phyloP scores from a whole-genome alignment of 2,888 invertebrate species.

The Brachyptera putata region DNA sequence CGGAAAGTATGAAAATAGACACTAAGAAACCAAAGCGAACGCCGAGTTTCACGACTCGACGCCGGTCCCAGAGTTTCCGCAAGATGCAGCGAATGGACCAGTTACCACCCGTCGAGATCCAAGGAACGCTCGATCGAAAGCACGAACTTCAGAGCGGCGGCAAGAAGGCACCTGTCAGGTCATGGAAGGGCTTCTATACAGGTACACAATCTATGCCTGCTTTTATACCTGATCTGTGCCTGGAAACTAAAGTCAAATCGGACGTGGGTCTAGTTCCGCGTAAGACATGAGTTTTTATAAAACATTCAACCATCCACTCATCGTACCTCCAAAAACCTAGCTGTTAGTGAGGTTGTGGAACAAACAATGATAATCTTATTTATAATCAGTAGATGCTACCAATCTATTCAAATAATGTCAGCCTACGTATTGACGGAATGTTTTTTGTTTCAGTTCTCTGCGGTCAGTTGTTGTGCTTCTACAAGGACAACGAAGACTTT shows the following conservation, averaged over 20 bases:
- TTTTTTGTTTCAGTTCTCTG: slow-evolving; percentile 90
- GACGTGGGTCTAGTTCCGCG: too few species aligned
- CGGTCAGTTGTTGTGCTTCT: slow-evolving; percentile 96
- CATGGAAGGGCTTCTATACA: slow-evolving; percentile 93
- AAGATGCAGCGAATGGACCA: slow-evolving; percentile 59
- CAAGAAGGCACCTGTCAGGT: slow-evolving; percentile 88
- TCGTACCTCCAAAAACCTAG: too few species aligned
- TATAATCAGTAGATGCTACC: too few species aligned
- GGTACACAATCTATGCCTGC: too few species aligned
- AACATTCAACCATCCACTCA: too few species aligned
- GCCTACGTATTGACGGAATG: too few species aligned
- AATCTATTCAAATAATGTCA: too few species aligned
- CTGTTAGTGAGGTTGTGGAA: too few species aligned
- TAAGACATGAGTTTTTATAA: too few species aligned
- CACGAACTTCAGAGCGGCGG: slow-evolving; percentile 91
- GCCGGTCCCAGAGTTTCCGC: slow-evolving; percentile 83
- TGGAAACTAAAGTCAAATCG: too few species aligned
- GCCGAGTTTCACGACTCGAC: slow-evolving; percentile 90
- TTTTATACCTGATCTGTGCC: too few species aligned
- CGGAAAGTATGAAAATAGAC: slow-evolving; percentile 82
- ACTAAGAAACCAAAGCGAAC: slow-evolving; percentile 83
- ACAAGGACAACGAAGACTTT: slow-evolving; percentile 91
- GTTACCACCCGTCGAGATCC: slow-evolving; percentile 86
- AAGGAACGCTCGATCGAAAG: slow-evolving; percentile 88
- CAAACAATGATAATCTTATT: too few species aligned